Conservation (phyloP, 2,888 invertebrate genomes). For the Isotomurus palustris region DNA sequence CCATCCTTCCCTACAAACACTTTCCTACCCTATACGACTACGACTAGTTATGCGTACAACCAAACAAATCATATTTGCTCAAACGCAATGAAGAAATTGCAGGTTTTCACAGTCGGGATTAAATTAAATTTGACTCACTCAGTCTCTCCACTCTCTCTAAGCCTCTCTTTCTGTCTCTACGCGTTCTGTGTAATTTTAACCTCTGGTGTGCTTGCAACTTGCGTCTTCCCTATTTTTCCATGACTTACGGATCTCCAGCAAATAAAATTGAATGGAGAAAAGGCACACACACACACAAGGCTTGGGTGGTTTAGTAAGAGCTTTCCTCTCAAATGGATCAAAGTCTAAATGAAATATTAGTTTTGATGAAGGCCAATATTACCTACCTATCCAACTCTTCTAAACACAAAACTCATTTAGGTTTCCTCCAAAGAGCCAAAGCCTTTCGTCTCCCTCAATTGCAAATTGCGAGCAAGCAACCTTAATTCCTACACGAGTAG, state of each 20-base stretch:
- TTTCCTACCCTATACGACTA: background rate
- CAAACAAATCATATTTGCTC: slow-evolving; percentile 11
- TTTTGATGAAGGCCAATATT: too few relatives aligned
- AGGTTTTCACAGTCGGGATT: slow-evolving; percentile 10
- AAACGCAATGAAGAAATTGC: slow-evolving; percentile 14
- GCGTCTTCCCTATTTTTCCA: too few relatives aligned
- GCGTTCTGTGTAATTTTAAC: too few relatives aligned
- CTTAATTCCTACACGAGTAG: too few relatives aligned
- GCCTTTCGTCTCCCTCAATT: background rate
- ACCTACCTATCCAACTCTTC: too few relatives aligned
- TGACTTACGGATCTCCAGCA: too few relatives aligned
- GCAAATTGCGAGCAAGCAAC: too few relatives aligned
- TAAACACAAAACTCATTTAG: too few relatives aligned
- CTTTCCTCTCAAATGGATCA: slow-evolving; percentile 7
- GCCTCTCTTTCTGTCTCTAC: too few relatives aligned
- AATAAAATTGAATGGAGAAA: slow-evolving; percentile 1
- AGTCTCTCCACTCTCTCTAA: too few relatives aligned
- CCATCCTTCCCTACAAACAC: background rate
- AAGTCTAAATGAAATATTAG: slow-evolving; percentile 14
- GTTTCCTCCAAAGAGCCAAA: background rate
- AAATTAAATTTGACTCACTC: slow-evolving; percentile 7
- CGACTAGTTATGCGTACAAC: background rate
- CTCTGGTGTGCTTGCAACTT: too few relatives aligned
- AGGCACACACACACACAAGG: background rate
- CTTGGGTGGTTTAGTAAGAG: background rate